A percentile compares a stretch with the other conserved stretches of the same genome.
These are phyloP conservation scores for Saguinus imperator DNA, from an alignment of 2,113 vertebrate genomes.

Conservation along the genomic window DNA sequence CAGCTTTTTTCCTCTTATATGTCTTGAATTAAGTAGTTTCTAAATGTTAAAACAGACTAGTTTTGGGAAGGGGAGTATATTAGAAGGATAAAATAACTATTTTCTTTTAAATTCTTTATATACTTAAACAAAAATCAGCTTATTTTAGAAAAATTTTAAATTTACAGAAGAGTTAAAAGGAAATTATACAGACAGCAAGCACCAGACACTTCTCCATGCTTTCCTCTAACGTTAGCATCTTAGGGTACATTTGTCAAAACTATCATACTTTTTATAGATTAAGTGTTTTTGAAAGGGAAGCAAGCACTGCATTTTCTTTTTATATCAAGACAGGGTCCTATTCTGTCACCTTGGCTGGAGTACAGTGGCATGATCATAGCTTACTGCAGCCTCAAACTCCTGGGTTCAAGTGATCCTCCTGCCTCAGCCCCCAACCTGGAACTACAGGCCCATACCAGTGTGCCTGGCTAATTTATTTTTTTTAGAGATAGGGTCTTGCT, in stretches of 20 bases:
- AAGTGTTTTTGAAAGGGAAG: neutral
- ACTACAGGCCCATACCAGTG: too few species aligned
- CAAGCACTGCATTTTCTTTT: neutral
- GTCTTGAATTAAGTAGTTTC: neutral
- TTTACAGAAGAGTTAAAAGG: constrained; percentile 2
- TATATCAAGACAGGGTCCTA: neutral
- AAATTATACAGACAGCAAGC: neutral
- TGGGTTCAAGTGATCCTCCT: too few species aligned
- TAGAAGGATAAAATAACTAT: constrained; percentile 15
- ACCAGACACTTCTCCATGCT: neutral
- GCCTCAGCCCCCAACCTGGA: too few species aligned
- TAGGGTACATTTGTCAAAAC: neutral
- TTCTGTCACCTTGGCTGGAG: too few species aligned
- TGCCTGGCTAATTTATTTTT: too few species aligned
- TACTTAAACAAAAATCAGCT: neutral
- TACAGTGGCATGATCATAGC: too few species aligned
- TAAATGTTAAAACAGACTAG: neutral
- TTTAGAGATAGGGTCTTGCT: too few species aligned
- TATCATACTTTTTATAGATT: neutral
- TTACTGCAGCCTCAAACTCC: too few species aligned
- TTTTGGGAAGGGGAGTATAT: neutral
- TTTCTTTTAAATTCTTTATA: constrained; percentile 10
- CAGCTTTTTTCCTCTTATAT: neutral
- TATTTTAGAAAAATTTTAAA: constrained; percentile 25
- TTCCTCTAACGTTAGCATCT: neutral